A percentile compares a stretch with the other conserved stretches of the same genome.
These are phyloP conservation scores for Halcyon leucocephala DNA, from an alignment of 2,797 vertebrate genomes.

Conservation along the genomic window DNA sequence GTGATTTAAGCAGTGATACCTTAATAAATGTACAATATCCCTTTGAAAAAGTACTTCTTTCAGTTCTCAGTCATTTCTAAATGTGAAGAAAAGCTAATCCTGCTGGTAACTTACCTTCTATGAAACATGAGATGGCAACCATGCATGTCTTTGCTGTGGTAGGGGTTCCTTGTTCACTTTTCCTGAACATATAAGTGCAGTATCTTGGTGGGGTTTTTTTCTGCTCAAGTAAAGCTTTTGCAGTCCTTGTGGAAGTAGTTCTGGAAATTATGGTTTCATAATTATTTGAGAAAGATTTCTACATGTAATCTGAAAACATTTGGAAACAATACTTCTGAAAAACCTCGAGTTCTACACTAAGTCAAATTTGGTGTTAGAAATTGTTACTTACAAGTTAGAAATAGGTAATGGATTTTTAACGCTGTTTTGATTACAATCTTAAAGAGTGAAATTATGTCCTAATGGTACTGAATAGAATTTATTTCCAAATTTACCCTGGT, in stretches of 20 bases:
- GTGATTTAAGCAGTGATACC: background rate
- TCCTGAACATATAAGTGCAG: background rate
- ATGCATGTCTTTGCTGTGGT: background rate
- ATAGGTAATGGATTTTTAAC: background rate
- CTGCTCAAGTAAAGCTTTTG: background rate
- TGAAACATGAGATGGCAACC: background rate
- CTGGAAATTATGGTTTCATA: background rate
- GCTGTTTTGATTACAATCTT: background rate
- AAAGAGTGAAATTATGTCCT: background rate
- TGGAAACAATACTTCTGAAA: background rate
- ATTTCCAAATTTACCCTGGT: background rate
- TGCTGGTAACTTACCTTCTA: background rate
- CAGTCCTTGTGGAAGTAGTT: background rate
- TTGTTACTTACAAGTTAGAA: background rate
- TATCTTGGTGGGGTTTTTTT: background rate
- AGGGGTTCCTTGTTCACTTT: background rate
- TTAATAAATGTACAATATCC: background rate
- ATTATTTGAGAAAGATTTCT: background rate
- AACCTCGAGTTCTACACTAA: accelerated
- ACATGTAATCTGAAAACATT: background rate
- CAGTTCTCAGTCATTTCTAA: background rate
- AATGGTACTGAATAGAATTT: background rate
- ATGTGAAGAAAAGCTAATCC: background rate
- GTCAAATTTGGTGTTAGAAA: background rate
- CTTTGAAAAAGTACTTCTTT: background rate